Conservation (phyloP, 2,888 invertebrate genomes). For the Melieria omissa region DNA sequence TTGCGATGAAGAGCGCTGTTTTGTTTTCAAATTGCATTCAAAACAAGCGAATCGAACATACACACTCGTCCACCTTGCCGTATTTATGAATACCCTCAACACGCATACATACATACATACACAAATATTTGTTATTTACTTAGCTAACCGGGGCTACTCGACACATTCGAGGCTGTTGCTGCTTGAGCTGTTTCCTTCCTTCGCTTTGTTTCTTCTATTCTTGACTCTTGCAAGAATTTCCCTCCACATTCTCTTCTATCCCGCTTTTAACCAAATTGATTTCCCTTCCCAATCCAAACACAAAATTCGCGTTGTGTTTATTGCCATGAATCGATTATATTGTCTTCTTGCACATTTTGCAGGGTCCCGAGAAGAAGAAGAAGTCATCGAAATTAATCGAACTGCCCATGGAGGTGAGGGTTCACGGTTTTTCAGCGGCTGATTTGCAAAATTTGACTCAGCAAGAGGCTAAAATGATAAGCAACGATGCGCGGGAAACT, state of each 20-base stretch:
- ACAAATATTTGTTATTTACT: neutral
- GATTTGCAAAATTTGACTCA: constrained; percentile 82
- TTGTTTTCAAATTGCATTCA: no score
- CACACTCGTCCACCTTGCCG: no score
- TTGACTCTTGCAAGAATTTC: neutral
- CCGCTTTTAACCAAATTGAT: neutral
- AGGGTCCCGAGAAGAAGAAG: constrained; percentile 78
- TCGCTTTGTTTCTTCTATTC: constrained; percentile 53
- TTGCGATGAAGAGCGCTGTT: no score
- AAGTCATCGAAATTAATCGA: constrained; percentile 83
- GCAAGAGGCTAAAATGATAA: constrained; percentile 85
- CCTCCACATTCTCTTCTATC: neutral
- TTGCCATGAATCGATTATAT: neutral
- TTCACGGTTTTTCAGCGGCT: constrained; percentile 76
- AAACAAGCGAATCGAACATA: no score
- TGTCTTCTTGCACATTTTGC: constrained; percentile 16
- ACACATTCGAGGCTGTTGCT: constrained; percentile 44
- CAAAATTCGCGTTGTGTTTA: neutral
- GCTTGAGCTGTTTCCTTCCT: constrained; percentile 60
- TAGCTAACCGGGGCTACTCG: no score
- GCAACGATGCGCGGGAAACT: constrained; percentile 91
- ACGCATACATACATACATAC: neutral
- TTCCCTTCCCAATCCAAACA: neutral
- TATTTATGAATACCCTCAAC: no score
- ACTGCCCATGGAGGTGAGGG: constrained; percentile 82